phyloP scores from a whole-genome alignment of 1,140 invertebrate species.

The Drosophila saltans region DNA sequence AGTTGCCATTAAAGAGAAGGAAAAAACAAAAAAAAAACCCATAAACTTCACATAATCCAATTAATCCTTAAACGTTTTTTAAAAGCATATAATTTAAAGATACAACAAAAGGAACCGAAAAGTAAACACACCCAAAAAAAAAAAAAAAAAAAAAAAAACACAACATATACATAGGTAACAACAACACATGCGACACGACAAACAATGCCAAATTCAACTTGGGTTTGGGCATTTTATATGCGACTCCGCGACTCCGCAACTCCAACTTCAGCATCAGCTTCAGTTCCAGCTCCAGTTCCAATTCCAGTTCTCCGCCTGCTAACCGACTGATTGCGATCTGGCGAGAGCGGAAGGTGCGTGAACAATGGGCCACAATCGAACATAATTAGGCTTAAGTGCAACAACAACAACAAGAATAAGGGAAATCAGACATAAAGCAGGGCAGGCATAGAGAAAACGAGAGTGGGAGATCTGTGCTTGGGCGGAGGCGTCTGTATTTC shows the following conservation, averaged over 20 bases:
- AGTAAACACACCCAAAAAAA: conserved; percentile 46
- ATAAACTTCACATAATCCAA: conserved; percentile 73
- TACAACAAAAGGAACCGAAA: conserved; percentile 62
- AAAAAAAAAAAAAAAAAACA: conserved; percentile 31
- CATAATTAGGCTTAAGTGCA: conserved; percentile 80
- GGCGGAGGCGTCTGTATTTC: conserved; percentile 32
- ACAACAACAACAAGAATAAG: conserved; percentile 14
- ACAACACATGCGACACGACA: conserved; percentile 48
- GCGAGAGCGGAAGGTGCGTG: conserved; percentile 69
- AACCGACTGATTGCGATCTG: conserved; percentile 70
- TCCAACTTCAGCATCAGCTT: conserved; percentile 14
- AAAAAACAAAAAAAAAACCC: conserved; percentile 1
- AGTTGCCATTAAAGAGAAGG: conserved; percentile 38
- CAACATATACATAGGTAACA: conserved; percentile 13
- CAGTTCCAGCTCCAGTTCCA: conserved; percentile 24
- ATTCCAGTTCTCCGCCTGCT: conserved; percentile 29
- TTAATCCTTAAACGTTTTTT: conserved; percentile 82
- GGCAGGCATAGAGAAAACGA: background rate
- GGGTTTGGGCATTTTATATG: conserved; percentile 17
- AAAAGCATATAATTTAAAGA: conserved; percentile 82
- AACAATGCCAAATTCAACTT: conserved; percentile 73
- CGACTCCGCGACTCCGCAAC: background rate
- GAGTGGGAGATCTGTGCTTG: conserved; percentile 11
- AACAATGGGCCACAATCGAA: conserved; percentile 79
- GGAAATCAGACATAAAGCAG: background rate